phyloP scores from a whole-genome alignment of 1,140 invertebrate genomes.

The Sitophilus oryzae region DNA sequence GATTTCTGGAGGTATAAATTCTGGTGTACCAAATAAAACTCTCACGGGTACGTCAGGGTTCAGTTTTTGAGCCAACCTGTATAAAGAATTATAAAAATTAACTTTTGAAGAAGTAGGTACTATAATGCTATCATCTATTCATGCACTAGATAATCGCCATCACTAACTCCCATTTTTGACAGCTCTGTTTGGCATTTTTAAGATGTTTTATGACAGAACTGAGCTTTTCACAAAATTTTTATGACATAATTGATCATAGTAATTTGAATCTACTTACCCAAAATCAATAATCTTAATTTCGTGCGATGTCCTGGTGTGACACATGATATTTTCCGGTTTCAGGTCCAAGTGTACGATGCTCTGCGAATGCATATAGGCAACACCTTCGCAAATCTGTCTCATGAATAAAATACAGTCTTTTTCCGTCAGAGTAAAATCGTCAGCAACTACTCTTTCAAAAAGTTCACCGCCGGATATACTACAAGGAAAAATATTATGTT shows the following conservation, averaged over 20 bases:
- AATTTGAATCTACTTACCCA: constrained; percentile 46
- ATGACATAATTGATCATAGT: no score
- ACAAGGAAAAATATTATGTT: constrained; percentile 13
- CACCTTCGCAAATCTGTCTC: constrained; percentile 83
- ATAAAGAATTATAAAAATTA: neutral
- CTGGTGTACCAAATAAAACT: constrained; percentile 86
- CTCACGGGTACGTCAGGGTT: constrained; percentile 63
- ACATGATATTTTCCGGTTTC: constrained; percentile 94
- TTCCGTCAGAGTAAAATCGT: constrained; percentile 88
- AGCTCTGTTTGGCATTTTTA: no score
- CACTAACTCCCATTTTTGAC: no score
- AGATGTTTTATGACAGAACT: no score
- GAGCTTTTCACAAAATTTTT: no score
- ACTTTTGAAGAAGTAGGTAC: no score
- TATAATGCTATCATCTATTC: no score
- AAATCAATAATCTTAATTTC: constrained; percentile 89
- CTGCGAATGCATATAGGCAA: constrained; percentile 83
- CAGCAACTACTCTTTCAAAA: constrained; percentile 85
- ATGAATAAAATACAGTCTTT: constrained; percentile 86
- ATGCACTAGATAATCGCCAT: no score
- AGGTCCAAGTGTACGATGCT: constrained; percentile 84
- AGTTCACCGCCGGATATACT: constrained; percentile 89
- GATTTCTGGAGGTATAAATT: constrained; percentile 91
- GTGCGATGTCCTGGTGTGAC: constrained; percentile 71
- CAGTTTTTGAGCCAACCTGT: constrained; percentile 66